Conservation (phyloP, 2,113 vertebrate genomes). For the Perca flavescens region DNA sequence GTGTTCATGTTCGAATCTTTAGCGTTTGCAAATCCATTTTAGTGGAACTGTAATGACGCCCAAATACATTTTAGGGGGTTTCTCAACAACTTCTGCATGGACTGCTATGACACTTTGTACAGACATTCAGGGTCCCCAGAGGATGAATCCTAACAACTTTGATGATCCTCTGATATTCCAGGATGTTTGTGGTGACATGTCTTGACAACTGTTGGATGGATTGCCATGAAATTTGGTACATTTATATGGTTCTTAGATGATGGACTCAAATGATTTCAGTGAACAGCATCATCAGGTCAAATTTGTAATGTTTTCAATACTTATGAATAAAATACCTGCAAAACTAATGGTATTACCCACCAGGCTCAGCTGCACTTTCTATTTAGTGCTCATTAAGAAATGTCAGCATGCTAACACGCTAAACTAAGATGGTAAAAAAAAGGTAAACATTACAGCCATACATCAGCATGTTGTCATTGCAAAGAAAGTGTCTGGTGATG, state of each 20-base stretch:
- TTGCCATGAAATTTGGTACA: background rate
- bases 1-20: background rate
- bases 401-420: too few species aligned
- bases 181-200: background rate
- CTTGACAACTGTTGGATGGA: background rate
- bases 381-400: too few species aligned
- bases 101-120: background rate
- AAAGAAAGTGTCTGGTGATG: conserved; percentile 16
- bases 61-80: background rate
- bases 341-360: too few species aligned
- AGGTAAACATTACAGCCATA: too few species aligned
- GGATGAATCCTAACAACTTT: background rate
- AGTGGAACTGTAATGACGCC: background rate
- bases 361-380: too few species aligned
- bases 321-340: too few species aligned
- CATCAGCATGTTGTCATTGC: background rate
- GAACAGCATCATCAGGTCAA: background rate
- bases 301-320: too few species aligned
- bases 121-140: background rate
- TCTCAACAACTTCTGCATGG: background rate
- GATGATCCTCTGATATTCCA: background rate
- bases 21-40: background rate
- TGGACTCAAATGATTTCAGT: background rate
- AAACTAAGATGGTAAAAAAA: too few species aligned
- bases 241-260: too few species aligned